Conservation (phyloP, 2,888 invertebrate species). For the Pseudeuparius sepicola region DNA sequence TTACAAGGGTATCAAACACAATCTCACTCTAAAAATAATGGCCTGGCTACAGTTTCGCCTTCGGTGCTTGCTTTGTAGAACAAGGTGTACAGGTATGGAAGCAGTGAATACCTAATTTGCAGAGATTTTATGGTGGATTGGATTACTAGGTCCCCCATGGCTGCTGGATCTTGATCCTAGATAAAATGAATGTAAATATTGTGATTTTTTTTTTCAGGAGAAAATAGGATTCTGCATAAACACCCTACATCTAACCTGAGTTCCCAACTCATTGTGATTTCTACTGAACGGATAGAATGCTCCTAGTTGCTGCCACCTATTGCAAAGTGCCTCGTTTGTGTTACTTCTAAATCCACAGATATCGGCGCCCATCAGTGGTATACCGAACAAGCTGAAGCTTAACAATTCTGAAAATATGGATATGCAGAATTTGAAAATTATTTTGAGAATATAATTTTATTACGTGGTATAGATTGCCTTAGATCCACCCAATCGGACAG, state of each 20-base stretch:
- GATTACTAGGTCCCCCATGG: slow-evolving; percentile 55
- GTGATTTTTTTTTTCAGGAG: too few species aligned
- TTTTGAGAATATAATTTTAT: too few species aligned
- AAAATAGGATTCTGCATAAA: too few species aligned
- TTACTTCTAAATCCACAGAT: slow-evolving; percentile 74
- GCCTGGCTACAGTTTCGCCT: slow-evolving; percentile 66
- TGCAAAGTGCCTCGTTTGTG: slow-evolving; percentile 60
- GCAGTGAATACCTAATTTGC: slow-evolving; percentile 53
- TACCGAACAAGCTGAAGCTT: slow-evolving; percentile 63
- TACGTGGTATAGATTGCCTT: slow-evolving; percentile 57
- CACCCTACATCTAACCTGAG: too few species aligned
- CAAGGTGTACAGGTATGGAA: slow-evolving; percentile 71
- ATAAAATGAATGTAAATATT: too few species aligned
- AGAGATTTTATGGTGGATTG: slow-evolving; percentile 53
- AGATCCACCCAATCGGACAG: slow-evolving; percentile 66
- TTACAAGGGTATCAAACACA: too few species aligned
- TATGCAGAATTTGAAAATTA: background rate
- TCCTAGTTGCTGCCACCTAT: slow-evolving; percentile 73
- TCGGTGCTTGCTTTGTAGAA: slow-evolving; percentile 58
- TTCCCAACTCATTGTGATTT: slow-evolving; percentile 77
- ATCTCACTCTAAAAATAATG: slow-evolving; percentile 67
- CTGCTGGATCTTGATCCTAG: slow-evolving; percentile 80
- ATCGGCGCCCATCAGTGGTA: slow-evolving; percentile 74
- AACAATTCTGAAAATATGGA: slow-evolving; percentile 45
- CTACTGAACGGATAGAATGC: slow-evolving; percentile 79